Evolutionary conservation across 1,140 invertebrate species (phyloP), one percentile per base, ranked within the genome.

Genomic region (Drosophila parabipectinata): DNA sequence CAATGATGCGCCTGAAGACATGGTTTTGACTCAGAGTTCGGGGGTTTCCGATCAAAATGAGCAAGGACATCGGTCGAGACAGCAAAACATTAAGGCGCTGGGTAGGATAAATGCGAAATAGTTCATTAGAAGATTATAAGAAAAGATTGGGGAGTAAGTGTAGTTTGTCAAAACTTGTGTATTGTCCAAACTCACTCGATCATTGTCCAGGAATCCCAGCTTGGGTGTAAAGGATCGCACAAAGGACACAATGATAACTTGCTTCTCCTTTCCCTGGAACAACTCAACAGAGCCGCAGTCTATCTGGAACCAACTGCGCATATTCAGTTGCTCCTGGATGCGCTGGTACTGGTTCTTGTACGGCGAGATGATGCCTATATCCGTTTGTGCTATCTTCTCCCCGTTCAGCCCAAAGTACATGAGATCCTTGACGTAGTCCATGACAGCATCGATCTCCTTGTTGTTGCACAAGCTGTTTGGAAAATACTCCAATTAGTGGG

Each of bases 321-420:
- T 63, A 28, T 90, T 72, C 28, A 94, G 67, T 15, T 79, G 93
- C 78, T 94, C 92, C 79, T 93, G 85, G 47, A 95, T 94, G 28
- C 83, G 79, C 9, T 83, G 92, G 44, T 94, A 94, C 91, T 97
- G 96, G 76, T 94, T 93, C 66, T 94, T 93, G 89, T 98, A 98
- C 0, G 97, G 97, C 4, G 97, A 96, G 51, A 98, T 95, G 21
- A 98, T 94, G 0, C 97, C 97, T 57, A 98, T 96, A 69, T 98
- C 94, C 26, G 93, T 91, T 45, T 93, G 89, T 2, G 55, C 50
- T 9, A 97, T 91, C 15, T 89, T 91, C 54, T 93, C 92, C 0
- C 91, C 77, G 39, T 91, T 80, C 6, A 91, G 54, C 57, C 93
- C 66, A 9, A 92, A 88, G n/a, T 77, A 74, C 12, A 93, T 76